phyloP scores from a whole-genome alignment of 1,140 invertebrate genomes.

The Doryteuthis pealeii region DNA sequence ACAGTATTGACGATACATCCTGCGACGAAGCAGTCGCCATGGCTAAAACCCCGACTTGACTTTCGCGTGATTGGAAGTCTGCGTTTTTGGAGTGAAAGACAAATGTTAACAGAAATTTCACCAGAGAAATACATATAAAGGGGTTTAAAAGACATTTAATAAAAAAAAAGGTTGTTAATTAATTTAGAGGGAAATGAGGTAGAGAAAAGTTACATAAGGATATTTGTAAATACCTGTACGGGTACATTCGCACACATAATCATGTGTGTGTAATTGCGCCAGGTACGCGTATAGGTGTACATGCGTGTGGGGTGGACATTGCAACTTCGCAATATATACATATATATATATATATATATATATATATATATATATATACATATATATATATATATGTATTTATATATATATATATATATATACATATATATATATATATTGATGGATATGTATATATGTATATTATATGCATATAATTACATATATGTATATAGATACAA shows the following conservation, averaged over 20 bases:
- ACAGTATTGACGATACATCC: slow-evolving; percentile 35
- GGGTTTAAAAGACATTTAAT: background rate
- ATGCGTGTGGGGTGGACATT: no score
- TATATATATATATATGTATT: background rate
- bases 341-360: background rate
- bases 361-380: background rate
- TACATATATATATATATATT: background rate
- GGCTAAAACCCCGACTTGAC: slow-evolving; percentile 14
- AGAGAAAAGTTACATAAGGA: background rate
- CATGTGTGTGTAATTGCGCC: background rate
- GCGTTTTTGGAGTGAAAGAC: background rate
- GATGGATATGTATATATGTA: slow-evolving; percentile 2
- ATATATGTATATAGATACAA: background rate
- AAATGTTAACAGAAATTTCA: background rate
- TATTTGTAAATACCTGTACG: background rate
- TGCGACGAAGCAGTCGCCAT: slow-evolving; percentile 28
- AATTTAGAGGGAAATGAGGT: background rate
- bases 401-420: slow-evolving; percentile 3
- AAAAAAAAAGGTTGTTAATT: background rate
- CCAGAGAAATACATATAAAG: background rate
- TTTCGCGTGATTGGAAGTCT: no score
- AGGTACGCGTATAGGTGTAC: background rate
- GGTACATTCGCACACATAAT: background rate
- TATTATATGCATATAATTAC: background rate
- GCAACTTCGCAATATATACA: no score